Percentiles rank a stretch among this genome's conserved stretches.
phyloP scores from a whole-genome alignment of 1,140 invertebrate species.

The Apis cerana region DNA sequence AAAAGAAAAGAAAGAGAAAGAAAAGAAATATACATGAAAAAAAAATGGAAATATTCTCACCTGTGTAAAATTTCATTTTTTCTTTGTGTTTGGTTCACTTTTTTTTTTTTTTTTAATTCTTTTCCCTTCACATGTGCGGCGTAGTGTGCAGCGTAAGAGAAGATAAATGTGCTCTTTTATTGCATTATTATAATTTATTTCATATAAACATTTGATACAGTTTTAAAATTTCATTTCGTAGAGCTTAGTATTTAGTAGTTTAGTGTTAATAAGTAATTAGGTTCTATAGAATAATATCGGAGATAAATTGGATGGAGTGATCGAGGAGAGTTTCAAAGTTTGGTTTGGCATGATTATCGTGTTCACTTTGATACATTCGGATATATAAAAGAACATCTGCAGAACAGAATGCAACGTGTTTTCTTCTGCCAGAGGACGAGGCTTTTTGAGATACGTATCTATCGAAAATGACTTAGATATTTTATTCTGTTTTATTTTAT shows the following conservation, averaged over 20 bases:
- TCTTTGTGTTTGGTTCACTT: neutral
- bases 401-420: conserved; percentile 41
- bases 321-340: conserved; percentile 66
- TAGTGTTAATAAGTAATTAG: conserved; percentile 70
- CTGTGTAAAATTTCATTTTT: neutral
- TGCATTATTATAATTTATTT: conserved; percentile 76
- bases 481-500: neutral
- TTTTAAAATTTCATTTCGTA: conserved; percentile 71
- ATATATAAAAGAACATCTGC: conserved; percentile 48
- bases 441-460: neutral
- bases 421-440: neutral
- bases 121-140: neutral
- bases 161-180: conserved; percentile 21
- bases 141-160: neutral
- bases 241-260: conserved; percentile 71
- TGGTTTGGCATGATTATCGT: conserved; percentile 72
- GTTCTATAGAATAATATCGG: conserved; percentile 70
- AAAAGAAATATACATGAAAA: neutral
- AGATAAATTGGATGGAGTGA: conserved; percentile 70
- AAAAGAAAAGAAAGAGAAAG: neutral
- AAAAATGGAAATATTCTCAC: neutral
- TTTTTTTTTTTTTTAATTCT: neutral
- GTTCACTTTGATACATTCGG: conserved; percentile 54
- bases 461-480: neutral
- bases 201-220: conserved; percentile 79